Conservation (phyloP, 2,113 vertebrate genomes). For the Acinonyx jubatus region DNA sequence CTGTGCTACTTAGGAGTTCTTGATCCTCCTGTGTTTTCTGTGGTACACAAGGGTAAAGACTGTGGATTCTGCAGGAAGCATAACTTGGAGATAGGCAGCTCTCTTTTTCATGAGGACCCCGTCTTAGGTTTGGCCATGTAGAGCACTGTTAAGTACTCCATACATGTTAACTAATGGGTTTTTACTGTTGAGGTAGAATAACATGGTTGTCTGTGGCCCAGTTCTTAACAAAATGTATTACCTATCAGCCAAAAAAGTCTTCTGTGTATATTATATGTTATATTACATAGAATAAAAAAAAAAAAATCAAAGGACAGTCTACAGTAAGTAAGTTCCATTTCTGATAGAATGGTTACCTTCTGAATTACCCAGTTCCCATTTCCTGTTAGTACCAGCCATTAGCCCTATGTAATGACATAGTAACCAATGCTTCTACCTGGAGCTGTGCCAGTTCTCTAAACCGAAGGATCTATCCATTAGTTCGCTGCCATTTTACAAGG, state of each 20-base stretch:
- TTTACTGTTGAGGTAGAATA: conserved; percentile 22
- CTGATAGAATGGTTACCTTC: neutral
- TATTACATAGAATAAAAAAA: neutral
- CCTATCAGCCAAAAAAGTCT: neutral
- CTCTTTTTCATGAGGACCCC: neutral
- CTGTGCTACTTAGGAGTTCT: neutral
- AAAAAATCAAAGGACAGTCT: neutral
- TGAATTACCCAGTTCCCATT: neutral
- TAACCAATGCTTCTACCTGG: neutral
- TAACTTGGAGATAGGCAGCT: neutral
- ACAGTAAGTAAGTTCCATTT: neutral
- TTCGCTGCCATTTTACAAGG: neutral
- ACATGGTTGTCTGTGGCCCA: neutral
- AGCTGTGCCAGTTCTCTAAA: neutral
- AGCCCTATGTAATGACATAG: neutral
- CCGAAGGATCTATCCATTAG: neutral
- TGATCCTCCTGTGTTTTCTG: neutral
- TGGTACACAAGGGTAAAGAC: neutral
- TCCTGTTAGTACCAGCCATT: neutral
- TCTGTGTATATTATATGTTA: neutral
- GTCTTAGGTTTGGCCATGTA: neutral
- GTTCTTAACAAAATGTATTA: neutral
- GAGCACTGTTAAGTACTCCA: neutral
- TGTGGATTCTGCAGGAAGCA: neutral
- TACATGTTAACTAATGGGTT: neutral